A percentile compares a stretch with the other conserved stretches of the same genome.
Conservation (phyloP, 2,888 invertebrate genomes). For the Drosophila maculinotata region DNA sequence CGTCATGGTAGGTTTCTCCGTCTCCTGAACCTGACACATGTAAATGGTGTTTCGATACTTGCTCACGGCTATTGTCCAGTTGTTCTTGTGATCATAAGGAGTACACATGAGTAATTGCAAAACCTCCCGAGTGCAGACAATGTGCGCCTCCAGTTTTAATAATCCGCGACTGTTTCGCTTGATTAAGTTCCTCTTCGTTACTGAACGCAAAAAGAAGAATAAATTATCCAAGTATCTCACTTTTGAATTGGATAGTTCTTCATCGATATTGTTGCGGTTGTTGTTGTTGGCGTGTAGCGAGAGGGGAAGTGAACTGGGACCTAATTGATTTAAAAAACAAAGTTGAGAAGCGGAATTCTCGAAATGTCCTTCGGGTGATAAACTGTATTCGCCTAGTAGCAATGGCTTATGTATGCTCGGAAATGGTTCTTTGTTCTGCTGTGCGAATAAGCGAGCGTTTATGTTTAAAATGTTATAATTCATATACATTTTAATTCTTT, state of each 20-base stretch:
- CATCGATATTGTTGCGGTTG: neutral
- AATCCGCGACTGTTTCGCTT: neutral
- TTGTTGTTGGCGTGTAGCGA: neutral
- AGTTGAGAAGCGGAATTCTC: conserved; percentile 26
- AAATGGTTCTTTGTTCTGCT: conserved; percentile 15
- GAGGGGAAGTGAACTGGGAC: conserved; percentile 14
- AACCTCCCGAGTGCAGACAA: conserved; percentile 55
- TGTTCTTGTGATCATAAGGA: conserved; percentile 42
- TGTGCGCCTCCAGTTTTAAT: conserved; percentile 21
- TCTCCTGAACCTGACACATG: conserved; percentile 23
- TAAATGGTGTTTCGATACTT: conserved; percentile 60
- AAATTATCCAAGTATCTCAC: conserved; percentile 49
- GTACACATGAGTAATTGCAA: conserved; percentile 55
- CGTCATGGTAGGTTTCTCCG: neutral
- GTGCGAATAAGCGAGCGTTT: neutral
- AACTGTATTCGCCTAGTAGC: conserved; percentile 41
- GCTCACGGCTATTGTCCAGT: conserved; percentile 50
- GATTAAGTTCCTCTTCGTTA: neutral
- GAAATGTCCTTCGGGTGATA: conserved; percentile 41
- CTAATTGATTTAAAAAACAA: conserved; percentile 16
- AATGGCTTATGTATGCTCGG: conserved; percentile 27
- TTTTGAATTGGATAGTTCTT: neutral
- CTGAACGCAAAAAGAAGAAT: conserved; percentile 34
- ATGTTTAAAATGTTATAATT: conserved; percentile 28
- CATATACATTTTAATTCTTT: conserved; percentile 15